These are phyloP conservation scores for Apolygus lucorum DNA, from an alignment of 1,140 invertebrate species.

Conservation along the genomic window DNA sequence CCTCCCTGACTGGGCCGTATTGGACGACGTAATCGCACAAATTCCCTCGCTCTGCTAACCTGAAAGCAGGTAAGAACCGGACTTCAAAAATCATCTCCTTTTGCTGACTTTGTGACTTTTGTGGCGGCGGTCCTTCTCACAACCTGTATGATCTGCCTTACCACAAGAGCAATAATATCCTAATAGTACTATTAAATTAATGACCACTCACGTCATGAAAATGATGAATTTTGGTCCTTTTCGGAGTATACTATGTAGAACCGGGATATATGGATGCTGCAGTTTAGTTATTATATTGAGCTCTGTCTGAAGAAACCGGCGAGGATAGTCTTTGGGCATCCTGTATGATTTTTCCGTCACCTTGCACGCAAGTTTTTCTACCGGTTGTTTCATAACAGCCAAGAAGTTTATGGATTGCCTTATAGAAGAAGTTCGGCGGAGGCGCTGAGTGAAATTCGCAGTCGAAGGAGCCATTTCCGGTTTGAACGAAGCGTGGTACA, in stretches of 20 bases:
- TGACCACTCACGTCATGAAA: slow-evolving; percentile 27
- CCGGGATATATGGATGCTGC: slow-evolving; percentile 60
- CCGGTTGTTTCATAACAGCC: too few relatives aligned
- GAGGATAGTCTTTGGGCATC: neutral
- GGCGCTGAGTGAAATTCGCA: too few relatives aligned
- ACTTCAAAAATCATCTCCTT: too few relatives aligned
- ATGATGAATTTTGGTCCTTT: slow-evolving; percentile 37
- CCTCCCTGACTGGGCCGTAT: slow-evolving; percentile 52
- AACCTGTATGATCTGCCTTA: too few relatives aligned
- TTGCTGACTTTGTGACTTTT: too few relatives aligned
- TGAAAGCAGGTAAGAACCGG: too few relatives aligned
- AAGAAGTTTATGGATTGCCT: too few relatives aligned
- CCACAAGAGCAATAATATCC: too few relatives aligned
- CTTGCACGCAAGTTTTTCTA: neutral
- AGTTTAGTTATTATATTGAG: slow-evolving; percentile 57
- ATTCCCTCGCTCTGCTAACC: slow-evolving; percentile 54
- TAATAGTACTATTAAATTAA: too few relatives aligned
- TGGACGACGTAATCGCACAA: slow-evolving; percentile 53
- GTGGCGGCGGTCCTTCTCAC: too few relatives aligned
- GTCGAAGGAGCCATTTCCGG: too few relatives aligned
- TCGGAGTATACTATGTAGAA: slow-evolving; percentile 59
- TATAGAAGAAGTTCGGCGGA: too few relatives aligned
- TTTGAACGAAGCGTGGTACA: neutral
- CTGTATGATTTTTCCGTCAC: neutral
- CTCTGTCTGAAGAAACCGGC: slow-evolving; percentile 58